phyloP scores from a whole-genome alignment of 2,113 vertebrate species.

The Penelope pileata region DNA sequence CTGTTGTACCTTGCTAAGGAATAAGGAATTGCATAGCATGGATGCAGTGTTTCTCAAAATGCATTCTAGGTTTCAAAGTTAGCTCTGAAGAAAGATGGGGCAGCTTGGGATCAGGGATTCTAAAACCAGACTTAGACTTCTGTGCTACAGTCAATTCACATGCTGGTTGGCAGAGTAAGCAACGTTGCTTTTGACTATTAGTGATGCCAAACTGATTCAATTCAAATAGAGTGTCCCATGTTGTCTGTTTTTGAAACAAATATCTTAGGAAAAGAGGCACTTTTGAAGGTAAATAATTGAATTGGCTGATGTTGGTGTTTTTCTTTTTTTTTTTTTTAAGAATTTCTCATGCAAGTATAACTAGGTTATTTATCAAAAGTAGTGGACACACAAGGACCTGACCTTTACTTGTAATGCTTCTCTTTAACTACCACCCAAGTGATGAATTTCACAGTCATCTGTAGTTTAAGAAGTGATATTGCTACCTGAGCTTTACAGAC shows the following conservation, averaged over 20 bases:
- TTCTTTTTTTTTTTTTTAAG: neutral
- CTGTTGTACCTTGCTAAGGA: neutral
- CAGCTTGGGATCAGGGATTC: neutral
- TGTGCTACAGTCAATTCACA: neutral
- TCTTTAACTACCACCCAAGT: neutral
- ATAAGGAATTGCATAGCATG: neutral
- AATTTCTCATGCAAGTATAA: neutral
- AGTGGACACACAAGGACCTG: neutral
- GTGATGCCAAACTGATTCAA: neutral
- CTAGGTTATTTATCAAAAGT: neutral
- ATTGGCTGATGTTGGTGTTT: neutral
- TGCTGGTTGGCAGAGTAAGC: neutral
- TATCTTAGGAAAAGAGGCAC: neutral
- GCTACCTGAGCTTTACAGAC: neutral
- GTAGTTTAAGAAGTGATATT: neutral
- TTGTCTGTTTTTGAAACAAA: neutral
- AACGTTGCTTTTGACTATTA: neutral
- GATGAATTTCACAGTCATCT: neutral
- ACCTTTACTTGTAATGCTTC: constrained; percentile 21
- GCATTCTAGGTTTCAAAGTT: neutral
- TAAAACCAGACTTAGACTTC: neutral
- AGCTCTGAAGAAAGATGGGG: neutral
- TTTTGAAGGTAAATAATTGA: neutral
- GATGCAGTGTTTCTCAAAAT: neutral
- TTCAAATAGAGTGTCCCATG: neutral